Evolutionary conservation across 2,113 vertebrate genomes (phyloP).

Genomic region (Electrona antarctica): DNA sequence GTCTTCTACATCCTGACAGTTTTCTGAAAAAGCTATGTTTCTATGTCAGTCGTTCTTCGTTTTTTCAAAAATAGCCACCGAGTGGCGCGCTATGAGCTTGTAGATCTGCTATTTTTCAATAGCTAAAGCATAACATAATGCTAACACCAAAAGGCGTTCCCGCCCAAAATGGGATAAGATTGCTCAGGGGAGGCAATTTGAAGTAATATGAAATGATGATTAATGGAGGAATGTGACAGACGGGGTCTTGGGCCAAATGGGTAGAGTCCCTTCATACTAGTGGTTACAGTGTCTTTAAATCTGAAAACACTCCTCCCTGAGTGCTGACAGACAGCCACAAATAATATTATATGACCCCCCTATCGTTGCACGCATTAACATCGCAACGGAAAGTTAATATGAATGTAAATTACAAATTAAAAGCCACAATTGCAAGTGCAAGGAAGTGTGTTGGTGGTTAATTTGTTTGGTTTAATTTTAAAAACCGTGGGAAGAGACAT

Average conservation of each 20-base stretch:
- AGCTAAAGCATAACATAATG: too few species aligned
- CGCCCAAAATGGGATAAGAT: too few species aligned
- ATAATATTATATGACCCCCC: conserved; percentile 32
- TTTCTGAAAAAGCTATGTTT: too few species aligned
- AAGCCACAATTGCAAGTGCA: conserved; percentile 25
- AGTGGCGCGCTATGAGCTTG: too few species aligned
- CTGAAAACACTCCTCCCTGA: conserved; percentile 56
- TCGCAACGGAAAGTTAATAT: conserved; percentile 52
- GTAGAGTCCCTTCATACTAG: conserved; percentile 63
- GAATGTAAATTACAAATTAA: conserved; percentile 22
- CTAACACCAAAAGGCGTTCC: too few species aligned
- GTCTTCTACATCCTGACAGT: too few species aligned
- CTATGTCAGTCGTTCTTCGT: too few species aligned
- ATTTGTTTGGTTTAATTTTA: conserved; percentile 33
- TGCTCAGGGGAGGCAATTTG: conserved; percentile 55
- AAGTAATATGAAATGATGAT: conserved; percentile 53
- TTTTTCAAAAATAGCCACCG: too few species aligned
- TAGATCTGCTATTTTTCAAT: too few species aligned
- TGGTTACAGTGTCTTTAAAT: conserved; percentile 56
- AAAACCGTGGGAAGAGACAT: conserved; percentile 21
- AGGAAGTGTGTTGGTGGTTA: conserved; percentile 1
- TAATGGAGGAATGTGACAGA: conserved; percentile 50
- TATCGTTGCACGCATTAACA: conserved; percentile 38
- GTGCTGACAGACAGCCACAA: conserved; percentile 51
- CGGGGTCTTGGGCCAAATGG: conserved; percentile 52